Base-by-base conservation (phyloP, 2,797 vertebrate genomes). In the Phoebastria nigripes region DNA sequence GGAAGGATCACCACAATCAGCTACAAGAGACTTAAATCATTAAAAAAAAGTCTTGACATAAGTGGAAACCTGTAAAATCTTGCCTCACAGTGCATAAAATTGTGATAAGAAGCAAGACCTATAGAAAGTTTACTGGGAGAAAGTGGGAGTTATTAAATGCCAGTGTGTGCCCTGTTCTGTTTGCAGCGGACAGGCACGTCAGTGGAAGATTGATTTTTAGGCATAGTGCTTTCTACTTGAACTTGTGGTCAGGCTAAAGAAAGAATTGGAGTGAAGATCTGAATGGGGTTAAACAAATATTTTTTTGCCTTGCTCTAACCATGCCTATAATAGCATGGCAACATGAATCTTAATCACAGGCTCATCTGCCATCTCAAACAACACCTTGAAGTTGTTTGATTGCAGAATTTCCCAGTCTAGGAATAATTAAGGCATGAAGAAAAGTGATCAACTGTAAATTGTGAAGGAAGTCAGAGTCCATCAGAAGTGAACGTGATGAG, bases 131-230 rank as follows among this genome's bases (percentile, higher is more conserved):
- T 55, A 52, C 54, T 42, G 52, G 37, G 42, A 46, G 25, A 39
- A 73, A 55, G 16, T 39, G 19, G 18, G 33, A 56, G 46, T 29
- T 85, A 15, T 3, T 80, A n/a, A 85, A 87, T 7, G 39, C 5
- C 2, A 14, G 5, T 4, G 3, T 63, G 11, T 77, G 8, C 42
- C 33, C 22, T 49, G 6, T 61, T 93, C 21, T 65, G 24, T 70
- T 56, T 52, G 21, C 19, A 39, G 31, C 1, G 2, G 59, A 29
- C 24, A 42, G 5, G 14, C 1, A 6, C 0, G 0, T 47, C 21
- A 49, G 47, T 72, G 26, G 15, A 81, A 69, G 52, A 58, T 4
- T 58, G 33, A 41, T n/a, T 46, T 87, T 39, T 47, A 41, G 58
- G 22, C 11, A 14, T 42, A 8, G 5, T 79, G 37, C 58, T 78